Base-by-base conservation (phyloP, 2,797 vertebrate genomes). In the Morelia viridis region DNA sequence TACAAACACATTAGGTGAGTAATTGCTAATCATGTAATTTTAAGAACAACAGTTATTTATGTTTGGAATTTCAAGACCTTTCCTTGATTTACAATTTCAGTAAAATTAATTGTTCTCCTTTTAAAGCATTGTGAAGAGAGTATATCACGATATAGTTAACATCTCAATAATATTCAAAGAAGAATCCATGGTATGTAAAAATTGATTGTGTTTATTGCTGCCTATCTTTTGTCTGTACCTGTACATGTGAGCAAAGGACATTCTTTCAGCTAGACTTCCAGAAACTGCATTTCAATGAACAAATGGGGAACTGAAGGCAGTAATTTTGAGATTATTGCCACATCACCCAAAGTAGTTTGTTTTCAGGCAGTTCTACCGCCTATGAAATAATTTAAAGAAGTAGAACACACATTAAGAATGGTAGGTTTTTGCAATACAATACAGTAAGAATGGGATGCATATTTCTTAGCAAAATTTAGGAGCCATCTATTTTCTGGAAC, bases 131-230 rank as follows among this genome's bases (percentile, higher is more conserved):
- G n/a, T 93, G 91, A 93, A 88, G 71, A 94, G 91, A 91, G 9
- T 56, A 57, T 89, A 50, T 93, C 31, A 68, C 0, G n/a, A 41
- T 64, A 90, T 24, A 46, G 50, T 3, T 26, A 92, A 56, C 28
- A 86, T 19, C 10, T 64, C n/a, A 87, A 35, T 76, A 87, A 83
- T 17, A 57, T 85, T 35, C 68, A 41, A 60, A 90, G 85, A 87
- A 90, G n/a, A 90, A 90, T 65, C 31, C 85, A 88, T 64, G 8
- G 85, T 64, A 87, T 83, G n/a, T 92, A 96, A 94, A 96, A 96
- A 95, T 92, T 93, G 94, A 89, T 92, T 91, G 80, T 24, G 31
- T 94, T 95, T 97, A 96, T 96, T 96, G 96, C 96, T 96, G 94
- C 92, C 93, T 94, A 56, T 15, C 50, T 24, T 93, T 91, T 90